phyloP scores from a whole-genome alignment of 2,888 invertebrate species.

The Drosophila antonietae region DNA sequence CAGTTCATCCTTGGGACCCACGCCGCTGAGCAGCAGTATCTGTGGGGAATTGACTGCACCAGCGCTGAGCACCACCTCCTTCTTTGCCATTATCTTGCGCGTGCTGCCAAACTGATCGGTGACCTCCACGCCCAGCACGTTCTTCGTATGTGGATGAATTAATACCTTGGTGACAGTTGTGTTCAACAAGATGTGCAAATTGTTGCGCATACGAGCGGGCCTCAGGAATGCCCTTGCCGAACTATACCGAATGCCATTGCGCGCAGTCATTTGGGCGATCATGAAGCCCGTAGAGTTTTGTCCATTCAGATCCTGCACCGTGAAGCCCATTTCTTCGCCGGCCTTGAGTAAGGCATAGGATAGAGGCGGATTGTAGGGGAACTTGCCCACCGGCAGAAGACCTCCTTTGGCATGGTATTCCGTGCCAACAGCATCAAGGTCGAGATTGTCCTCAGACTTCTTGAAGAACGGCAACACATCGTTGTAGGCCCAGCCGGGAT shows the following conservation, averaged over 20 bases:
- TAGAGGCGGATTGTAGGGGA: slow-evolving; percentile 94
- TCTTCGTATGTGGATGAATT: slow-evolving; percentile 90
- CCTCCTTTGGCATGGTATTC: slow-evolving; percentile 92
- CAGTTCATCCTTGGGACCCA: slow-evolving; percentile 91
- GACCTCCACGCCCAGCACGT: slow-evolving; percentile 91
- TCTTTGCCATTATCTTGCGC: slow-evolving; percentile 89
- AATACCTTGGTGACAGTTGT: slow-evolving; percentile 91
- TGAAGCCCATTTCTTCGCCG: slow-evolving; percentile 91
- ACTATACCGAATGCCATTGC: slow-evolving; percentile 93
- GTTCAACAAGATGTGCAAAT: slow-evolving; percentile 93
- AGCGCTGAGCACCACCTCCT: slow-evolving; percentile 91
- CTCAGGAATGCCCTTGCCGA: slow-evolving; percentile 93
- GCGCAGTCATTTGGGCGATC: slow-evolving; percentile 94
- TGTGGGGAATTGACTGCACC: slow-evolving; percentile 98
- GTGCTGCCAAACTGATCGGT: slow-evolving; percentile 85
- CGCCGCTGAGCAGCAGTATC: slow-evolving; percentile 94
- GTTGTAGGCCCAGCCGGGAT: slow-evolving; percentile 94
- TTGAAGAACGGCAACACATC: slow-evolving; percentile 96
- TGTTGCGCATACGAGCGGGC: slow-evolving; percentile 90
- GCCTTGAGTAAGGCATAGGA: slow-evolving; percentile 91
- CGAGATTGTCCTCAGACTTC: slow-evolving; percentile 92
- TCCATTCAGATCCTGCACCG: slow-evolving; percentile 92
- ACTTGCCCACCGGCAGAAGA: slow-evolving; percentile 91
- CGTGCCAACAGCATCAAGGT: slow-evolving; percentile 89
- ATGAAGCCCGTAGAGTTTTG: slow-evolving; percentile 92